phyloP scores from a whole-genome alignment of 2,113 vertebrate species.

The Calyptomena viridis region DNA sequence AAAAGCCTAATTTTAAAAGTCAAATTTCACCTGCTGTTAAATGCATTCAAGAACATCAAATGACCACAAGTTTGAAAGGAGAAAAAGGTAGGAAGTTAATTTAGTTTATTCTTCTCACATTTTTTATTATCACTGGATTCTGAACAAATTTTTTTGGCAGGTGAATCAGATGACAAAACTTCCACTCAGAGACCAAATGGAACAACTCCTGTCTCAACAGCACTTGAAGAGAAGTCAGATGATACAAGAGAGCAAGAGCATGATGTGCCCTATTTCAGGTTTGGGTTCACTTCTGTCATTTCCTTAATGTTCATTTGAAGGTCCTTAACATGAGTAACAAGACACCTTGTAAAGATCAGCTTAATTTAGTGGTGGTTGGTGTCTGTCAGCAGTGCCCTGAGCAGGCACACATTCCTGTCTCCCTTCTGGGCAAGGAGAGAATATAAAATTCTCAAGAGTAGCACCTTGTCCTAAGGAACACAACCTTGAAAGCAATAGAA shows the following conservation, averaged over 20 bases:
- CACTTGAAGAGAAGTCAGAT: neutral
- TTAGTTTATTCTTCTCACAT: neutral
- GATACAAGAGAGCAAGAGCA: constrained; percentile 26
- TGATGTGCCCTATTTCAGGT: constrained; percentile 79
- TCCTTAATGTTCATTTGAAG: neutral
- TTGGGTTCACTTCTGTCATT: neutral
- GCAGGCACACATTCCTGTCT: neutral
- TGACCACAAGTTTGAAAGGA: neutral
- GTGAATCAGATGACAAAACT: neutral
- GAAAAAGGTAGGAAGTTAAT: constrained; percentile 20
- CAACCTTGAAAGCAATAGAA: neutral
- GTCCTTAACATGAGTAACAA: fast-evolving
- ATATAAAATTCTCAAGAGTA: neutral
- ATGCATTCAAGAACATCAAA: neutral
- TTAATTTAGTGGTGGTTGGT: neutral
- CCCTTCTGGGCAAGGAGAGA: neutral
- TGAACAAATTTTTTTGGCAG: constrained; percentile 26
- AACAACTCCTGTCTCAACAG: neutral
- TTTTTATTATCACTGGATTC: neutral
- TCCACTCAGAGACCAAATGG: neutral
- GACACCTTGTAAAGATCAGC: neutral
- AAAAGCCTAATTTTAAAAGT: neutral
- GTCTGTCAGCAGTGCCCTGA: neutral
- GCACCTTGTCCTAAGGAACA: neutral
- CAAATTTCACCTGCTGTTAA: neutral